These are phyloP conservation scores for Leptogaster cylindrica DNA, from an alignment of 2,888 invertebrate genomes.

Conservation along the genomic window DNA sequence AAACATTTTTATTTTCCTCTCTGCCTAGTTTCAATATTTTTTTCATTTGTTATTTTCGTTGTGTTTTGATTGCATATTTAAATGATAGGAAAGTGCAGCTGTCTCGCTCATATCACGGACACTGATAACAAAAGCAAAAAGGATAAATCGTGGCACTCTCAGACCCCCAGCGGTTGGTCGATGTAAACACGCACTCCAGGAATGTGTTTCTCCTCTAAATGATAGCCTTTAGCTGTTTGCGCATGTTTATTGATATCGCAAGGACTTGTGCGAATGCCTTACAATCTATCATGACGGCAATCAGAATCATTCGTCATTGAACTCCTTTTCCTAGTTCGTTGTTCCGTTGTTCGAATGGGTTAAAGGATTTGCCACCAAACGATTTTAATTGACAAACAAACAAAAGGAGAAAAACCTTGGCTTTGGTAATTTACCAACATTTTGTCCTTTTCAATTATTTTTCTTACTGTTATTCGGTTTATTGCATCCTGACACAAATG, in stretches of 20 bases:
- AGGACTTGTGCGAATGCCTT: slow-evolving; percentile 28
- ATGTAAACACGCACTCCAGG: slow-evolving; percentile 51
- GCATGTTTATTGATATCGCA: slow-evolving; percentile 12
- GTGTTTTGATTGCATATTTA: slow-evolving; percentile 8
- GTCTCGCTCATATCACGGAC: too few species aligned
- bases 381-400: too few species aligned
- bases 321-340: not conserved
- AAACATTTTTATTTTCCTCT: too few species aligned
- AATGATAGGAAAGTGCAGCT: slow-evolving; percentile 13
- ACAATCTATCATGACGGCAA: not conserved
- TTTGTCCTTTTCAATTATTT: too few species aligned
- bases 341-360: not conserved
- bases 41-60: not conserved
- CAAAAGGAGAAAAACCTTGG: too few species aligned
- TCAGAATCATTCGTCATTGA: not conserved
- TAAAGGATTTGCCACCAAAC: too few species aligned
- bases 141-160: slow-evolving; percentile 43
- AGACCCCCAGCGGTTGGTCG: slow-evolving; percentile 49
- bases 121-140: slow-evolving; percentile 33
- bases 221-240: slow-evolving; percentile 31
- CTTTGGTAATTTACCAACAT: too few species aligned
- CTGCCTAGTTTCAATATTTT: too few species aligned
- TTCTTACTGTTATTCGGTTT: too few species aligned
- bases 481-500: too few species aligned
- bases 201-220: slow-evolving; percentile 38